Conservation (phyloP, 2,797 vertebrate genomes). For the Tadarida brasiliensis region DNA sequence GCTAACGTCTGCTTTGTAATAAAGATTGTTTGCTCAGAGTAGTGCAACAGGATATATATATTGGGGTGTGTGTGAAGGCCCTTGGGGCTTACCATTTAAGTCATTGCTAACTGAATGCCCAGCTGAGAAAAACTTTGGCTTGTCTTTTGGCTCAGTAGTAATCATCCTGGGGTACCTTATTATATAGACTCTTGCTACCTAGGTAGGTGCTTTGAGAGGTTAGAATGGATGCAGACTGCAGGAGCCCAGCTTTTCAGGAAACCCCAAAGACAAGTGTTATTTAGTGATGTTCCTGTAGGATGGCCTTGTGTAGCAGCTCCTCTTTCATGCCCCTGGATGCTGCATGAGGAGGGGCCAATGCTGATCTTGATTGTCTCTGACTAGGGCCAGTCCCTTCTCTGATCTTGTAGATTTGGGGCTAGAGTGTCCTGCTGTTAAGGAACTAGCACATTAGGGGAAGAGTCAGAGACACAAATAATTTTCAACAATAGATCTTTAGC, state of each 20-base stretch:
- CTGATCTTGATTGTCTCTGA: not conserved
- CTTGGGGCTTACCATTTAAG: not conserved
- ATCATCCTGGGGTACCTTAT: not conserved
- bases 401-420: not conserved
- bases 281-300: not conserved
- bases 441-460: not conserved
- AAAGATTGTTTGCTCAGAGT: not conserved
- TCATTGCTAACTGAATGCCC: not conserved
- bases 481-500: not conserved
- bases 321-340: not conserved
- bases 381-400: not conserved
- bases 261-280: not conserved
- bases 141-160: not conserved
- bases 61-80: not conserved
- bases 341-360: not conserved
- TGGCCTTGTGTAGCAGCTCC: not conserved
- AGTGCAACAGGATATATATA: not conserved
- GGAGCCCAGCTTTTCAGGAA: not conserved
- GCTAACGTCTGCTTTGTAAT: not conserved
- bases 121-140: not conserved
- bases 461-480: constrained; percentile 4
- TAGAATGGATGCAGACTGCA: not conserved
- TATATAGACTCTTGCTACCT: not conserved
- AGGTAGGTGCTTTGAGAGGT: not conserved
- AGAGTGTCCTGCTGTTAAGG: not conserved